Evolutionary conservation across 2,797 vertebrate species (phyloP).

Genomic region (Melopsittacus undulatus): DNA sequence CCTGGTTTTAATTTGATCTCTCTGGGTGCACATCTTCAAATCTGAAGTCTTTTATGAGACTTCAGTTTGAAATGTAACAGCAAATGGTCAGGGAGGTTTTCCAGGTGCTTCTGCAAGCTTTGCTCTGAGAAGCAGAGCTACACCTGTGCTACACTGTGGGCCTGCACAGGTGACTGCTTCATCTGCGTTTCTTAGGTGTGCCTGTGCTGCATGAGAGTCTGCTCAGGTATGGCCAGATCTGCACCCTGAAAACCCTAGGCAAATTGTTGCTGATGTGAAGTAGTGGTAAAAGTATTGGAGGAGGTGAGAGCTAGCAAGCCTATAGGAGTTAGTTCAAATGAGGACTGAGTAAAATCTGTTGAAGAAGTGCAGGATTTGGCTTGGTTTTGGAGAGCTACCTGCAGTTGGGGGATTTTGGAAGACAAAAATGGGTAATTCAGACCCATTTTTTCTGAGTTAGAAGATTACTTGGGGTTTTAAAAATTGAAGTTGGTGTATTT

Average conservation of each 20-base stretch:
- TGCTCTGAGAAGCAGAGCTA: neutral
- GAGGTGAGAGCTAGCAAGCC: neutral
- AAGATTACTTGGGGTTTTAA: neutral
- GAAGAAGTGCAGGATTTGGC: neutral
- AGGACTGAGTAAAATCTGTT: neutral
- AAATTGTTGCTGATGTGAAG: neutral
- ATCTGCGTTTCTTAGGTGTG: neutral
- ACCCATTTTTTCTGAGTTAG: neutral
- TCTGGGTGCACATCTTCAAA: neutral
- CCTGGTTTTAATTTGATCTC: neutral
- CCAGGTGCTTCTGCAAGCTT: neutral
- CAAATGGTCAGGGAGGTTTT: neutral
- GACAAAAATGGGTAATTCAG: neutral
- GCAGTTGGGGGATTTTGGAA: neutral
- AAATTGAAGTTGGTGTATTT: neutral
- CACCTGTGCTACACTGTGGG: neutral
- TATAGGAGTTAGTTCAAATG: neutral
- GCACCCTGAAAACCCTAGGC: neutral
- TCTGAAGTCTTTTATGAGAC: neutral
- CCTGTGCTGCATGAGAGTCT: neutral
- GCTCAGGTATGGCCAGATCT: neutral
- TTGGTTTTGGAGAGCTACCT: neutral
- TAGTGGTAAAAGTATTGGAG: neutral
- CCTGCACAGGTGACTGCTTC: fast-evolving
- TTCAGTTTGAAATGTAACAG: neutral